Conservation (phyloP, 2,888 invertebrate species). For the Epicampocera succincta region DNA sequence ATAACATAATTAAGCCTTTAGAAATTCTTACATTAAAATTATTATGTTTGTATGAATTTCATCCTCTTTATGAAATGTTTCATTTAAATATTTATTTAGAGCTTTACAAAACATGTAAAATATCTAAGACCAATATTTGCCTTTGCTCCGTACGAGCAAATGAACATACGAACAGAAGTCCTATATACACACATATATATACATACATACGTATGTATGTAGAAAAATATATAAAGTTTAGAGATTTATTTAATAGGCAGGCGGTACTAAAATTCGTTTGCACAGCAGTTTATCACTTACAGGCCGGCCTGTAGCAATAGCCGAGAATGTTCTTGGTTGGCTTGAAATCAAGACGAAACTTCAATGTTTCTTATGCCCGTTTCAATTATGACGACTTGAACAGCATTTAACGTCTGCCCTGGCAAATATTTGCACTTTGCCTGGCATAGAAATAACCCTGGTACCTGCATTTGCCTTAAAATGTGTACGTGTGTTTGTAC, state of each 20-base stretch:
- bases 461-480: not conserved
- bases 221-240: not conserved
- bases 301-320: too few species aligned
- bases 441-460: conserved; percentile 14
- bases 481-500: too few species aligned
- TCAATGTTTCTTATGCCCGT: too few species aligned
- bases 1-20: conserved; percentile 49
- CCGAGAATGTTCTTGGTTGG: too few species aligned
- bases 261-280: not conserved
- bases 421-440: conserved; percentile 28
- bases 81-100: conserved; percentile 56
- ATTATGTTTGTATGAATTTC: conserved; percentile 14
- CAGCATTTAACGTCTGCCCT: too few species aligned
- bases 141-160: conserved; percentile 15
- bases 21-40: conserved; percentile 20
- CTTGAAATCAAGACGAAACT: too few species aligned
- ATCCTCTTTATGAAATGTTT: conserved; percentile 39
- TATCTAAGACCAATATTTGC: conserved; percentile 64
- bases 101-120: conserved; percentile 53
- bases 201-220: not conserved
- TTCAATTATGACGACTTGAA: too few species aligned
- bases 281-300: too few species aligned
- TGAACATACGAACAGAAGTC: too few species aligned
- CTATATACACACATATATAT: conserved; percentile 28
- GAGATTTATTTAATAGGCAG: not conserved